Percentiles rank a stretch among this genome's conserved stretches.
Evolutionary conservation across 2,797 vertebrate genomes (phyloP).

Genomic region (Tapera naevia): DNA sequence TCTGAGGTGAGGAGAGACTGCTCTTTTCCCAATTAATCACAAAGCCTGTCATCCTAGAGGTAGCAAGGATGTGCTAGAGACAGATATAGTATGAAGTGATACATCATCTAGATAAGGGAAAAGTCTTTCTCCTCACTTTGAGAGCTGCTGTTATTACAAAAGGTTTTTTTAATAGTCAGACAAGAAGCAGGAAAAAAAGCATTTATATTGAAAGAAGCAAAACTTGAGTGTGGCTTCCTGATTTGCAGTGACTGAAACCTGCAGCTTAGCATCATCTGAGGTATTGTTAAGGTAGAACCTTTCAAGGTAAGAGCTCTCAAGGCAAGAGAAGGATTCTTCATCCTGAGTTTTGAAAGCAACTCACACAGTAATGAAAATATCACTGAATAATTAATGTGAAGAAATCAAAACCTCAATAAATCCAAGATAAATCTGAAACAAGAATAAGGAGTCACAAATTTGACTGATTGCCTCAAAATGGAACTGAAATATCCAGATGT

Average conservation of each 20-base stretch:
- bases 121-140: not conserved
- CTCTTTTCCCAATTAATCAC: not conserved
- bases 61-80: not conserved
- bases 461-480: not conserved
- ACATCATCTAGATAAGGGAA: not conserved
- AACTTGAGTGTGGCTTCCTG: not conserved
- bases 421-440: not conserved
- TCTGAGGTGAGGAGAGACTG: not conserved
- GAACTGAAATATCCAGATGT: not conserved
- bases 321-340: not conserved
- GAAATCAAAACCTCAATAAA: not conserved
- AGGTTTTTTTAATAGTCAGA: not conserved
- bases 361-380: not conserved
- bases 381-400: not conserved
- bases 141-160: not conserved
- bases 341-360: not conserved
- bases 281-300: not conserved
- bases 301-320: not conserved
- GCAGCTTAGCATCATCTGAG: not conserved
- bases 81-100: not conserved
- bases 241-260: not conserved
- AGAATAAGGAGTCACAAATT: not conserved
- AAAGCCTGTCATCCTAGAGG: not conserved
- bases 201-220: not conserved
- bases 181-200: not conserved